These are phyloP conservation scores for Oostethus manadensis DNA, from an alignment of 2,113 vertebrate species.

Conservation along the genomic window DNA sequence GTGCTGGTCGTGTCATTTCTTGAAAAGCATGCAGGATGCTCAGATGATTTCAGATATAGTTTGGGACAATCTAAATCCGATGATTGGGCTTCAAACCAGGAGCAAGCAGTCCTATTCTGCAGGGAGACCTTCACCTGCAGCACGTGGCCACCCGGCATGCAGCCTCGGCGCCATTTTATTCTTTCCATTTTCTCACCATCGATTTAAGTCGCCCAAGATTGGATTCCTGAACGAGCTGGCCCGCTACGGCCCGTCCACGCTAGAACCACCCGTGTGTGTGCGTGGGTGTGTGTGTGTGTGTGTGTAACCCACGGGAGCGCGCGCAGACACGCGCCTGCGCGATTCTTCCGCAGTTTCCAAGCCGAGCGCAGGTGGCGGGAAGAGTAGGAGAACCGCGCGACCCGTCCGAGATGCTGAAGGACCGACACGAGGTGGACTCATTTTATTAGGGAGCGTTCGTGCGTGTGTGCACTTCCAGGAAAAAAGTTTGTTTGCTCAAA, in stretches of 20 bases:
- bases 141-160: not conserved
- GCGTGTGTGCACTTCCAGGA: not conserved
- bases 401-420: slow-evolving; percentile 30
- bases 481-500: slow-evolving; percentile 57
- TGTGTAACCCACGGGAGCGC: slow-evolving; percentile 31
- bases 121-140: too few relatives aligned
- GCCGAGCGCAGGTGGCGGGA: slow-evolving; percentile 56
- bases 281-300: not conserved
- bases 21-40: too few relatives aligned
- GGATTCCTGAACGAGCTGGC: slow-evolving; percentile 41
- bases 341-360: slow-evolving; percentile 62
- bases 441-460: not conserved
- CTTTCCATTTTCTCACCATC: slow-evolving; percentile 61
- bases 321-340: slow-evolving; percentile 40
- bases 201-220: slow-evolving; percentile 57
- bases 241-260: slow-evolving; percentile 15
- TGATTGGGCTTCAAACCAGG: too few relatives aligned
- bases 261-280: slow-evolving; percentile 26
- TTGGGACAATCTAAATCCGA: too few relatives aligned
- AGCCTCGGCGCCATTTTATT: slow-evolving; percentile 46
- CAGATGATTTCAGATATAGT: too few relatives aligned
- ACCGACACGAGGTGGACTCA: not conserved
- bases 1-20: too few relatives aligned
- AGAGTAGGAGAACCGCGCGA: slow-evolving; percentile 30
- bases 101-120: too few relatives aligned